These are phyloP conservation scores for Hemitrygon akajei DNA, from an alignment of 2,797 vertebrate genomes.

Conservation along the genomic window DNA sequence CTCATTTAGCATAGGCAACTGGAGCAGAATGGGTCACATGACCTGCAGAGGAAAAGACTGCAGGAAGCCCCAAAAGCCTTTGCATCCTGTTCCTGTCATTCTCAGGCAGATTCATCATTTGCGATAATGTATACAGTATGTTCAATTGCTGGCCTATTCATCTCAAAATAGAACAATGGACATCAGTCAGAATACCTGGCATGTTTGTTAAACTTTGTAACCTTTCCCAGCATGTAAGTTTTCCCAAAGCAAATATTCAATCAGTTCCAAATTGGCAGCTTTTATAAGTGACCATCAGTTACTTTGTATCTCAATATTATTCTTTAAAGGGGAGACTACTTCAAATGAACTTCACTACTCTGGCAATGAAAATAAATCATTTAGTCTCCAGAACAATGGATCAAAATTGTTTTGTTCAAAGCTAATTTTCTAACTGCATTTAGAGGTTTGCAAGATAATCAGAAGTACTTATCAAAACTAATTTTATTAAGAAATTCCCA, in stretches of 20 bases:
- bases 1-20: conserved; percentile 45
- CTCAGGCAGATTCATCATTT: conserved; percentile 59
- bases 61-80: conserved; percentile 72
- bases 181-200: conserved; percentile 10
- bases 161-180: conserved; percentile 59
- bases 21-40: conserved; percentile 44
- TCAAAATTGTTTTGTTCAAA: not conserved
- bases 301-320: not conserved
- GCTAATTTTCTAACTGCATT: not conserved
- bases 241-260: conserved; percentile 17
- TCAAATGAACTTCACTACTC: not conserved
- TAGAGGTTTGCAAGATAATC: not conserved
- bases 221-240: conserved; percentile 28
- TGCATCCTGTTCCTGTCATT: conserved; percentile 76
- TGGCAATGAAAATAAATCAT: conserved; percentile 9
- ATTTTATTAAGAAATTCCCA: not conserved
- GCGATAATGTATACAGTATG: conserved; percentile 46
- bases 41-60: conserved; percentile 54
- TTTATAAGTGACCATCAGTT: no score
- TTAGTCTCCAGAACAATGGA: not conserved
- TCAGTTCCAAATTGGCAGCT: conserved; percentile 15
- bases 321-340: not conserved
- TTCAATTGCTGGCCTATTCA: conserved; percentile 53
- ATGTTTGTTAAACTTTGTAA: conserved; percentile 36
- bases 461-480: not conserved